These are phyloP conservation scores for Lutjanus argentimaculatus DNA, from an alignment of 2,797 vertebrate genomes.

Conservation along the genomic window DNA sequence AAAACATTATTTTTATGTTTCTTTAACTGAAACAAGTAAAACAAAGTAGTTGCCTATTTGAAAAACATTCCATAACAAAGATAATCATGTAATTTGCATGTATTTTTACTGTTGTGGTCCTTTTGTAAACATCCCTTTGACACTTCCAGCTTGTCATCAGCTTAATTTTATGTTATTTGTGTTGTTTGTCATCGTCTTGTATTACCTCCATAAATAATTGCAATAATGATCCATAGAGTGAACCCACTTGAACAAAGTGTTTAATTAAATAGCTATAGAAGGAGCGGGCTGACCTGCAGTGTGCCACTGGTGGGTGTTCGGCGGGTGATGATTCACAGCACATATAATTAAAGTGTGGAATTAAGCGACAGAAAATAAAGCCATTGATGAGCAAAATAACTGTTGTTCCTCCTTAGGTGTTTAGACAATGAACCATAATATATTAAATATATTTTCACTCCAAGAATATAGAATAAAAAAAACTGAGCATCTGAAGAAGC, in stretches of 20 bases:
- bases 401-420: conserved; percentile 45
- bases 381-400: conserved; percentile 37
- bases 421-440: conserved; percentile 36
- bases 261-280: conserved; percentile 59
- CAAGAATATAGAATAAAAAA: conserved; percentile 29
- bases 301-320: conserved; percentile 35
- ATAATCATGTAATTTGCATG: background rate
- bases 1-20: background rate
- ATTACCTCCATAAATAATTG: conserved; percentile 39
- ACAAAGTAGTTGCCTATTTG: background rate
- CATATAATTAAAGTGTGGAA: conserved; percentile 68
- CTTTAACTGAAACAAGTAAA: background rate
- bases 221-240: conserved; percentile 41
- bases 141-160: conserved; percentile 1
- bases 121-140: background rate
- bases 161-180: conserved; percentile 30
- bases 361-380: conserved; percentile 57
- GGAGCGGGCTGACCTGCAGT: conserved; percentile 42
- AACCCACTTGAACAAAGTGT: conserved; percentile 49
- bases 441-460: conserved; percentile 23
- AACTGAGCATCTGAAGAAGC: conserved; percentile 23
- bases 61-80: background rate
- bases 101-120: background rate
- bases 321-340: conserved; percentile 39
- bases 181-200: conserved; percentile 40